Percentiles rank a stretch among this genome's conserved stretches.
These are phyloP conservation scores for Sphaerophoria taeniata DNA, from an alignment of 2,888 invertebrate species.

Conservation along the genomic window DNA sequence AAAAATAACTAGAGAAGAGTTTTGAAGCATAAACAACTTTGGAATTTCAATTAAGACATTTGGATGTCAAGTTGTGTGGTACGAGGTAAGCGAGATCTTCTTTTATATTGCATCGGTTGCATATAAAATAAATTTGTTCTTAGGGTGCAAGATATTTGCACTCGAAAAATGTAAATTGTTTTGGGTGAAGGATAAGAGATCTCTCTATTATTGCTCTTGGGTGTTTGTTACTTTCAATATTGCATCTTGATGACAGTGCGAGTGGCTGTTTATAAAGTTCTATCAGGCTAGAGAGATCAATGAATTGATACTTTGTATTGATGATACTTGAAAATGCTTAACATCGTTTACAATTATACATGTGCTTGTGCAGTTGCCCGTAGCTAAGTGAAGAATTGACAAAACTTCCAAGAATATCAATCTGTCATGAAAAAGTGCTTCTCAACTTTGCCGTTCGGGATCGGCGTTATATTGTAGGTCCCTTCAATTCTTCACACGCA, in stretches of 20 bases:
- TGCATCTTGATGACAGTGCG: not conserved
- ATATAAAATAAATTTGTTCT: constrained; percentile 5
- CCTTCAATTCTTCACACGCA: no score
- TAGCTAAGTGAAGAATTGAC: no score
- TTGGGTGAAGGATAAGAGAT: constrained; percentile 19
- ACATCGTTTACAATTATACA: no score
- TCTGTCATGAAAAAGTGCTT: no score
- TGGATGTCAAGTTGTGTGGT: constrained; percentile 29
- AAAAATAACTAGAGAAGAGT: constrained; percentile 4
- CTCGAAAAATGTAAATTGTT: constrained; percentile 8
- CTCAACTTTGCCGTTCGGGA: no score
- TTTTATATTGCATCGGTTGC: not conserved
- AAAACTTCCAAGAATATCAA: no score
- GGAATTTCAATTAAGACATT: constrained; percentile 54
- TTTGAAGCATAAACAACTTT: not conserved
- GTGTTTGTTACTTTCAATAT: constrained; percentile 5
- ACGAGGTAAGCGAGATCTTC: constrained; percentile 14
- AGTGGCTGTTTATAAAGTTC: no score
- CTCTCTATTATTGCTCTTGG: not conserved
- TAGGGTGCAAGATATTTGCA: constrained; percentile 19
- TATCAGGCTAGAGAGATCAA: no score
- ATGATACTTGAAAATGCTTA: no score
- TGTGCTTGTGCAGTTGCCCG: no score
- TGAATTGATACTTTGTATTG: no score
- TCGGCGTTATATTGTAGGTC: no score